phyloP scores from a whole-genome alignment of 2,888 invertebrate species.

The Brachyopa scutellaris region DNA sequence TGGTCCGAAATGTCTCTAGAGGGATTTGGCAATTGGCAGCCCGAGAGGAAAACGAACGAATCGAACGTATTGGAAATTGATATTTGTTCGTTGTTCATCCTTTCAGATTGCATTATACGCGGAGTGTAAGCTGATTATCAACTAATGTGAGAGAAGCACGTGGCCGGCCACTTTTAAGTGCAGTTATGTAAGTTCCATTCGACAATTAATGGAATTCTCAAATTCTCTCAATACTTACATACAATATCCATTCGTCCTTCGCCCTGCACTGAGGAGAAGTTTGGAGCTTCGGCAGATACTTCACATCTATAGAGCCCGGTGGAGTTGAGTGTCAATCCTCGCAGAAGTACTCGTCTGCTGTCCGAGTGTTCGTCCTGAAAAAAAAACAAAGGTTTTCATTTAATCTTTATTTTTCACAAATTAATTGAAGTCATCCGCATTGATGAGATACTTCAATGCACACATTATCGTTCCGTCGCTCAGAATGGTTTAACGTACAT shows the following conservation, averaged over 20 bases:
- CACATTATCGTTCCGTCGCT: neutral
- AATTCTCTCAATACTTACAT: constrained; percentile 84
- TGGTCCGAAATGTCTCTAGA: constrained; percentile 29
- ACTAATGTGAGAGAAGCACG: constrained; percentile 10
- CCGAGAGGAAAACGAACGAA: constrained; percentile 21
- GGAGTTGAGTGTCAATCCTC: constrained; percentile 87
- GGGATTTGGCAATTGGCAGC: constrained; percentile 29
- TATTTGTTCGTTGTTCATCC: constrained; percentile 38
- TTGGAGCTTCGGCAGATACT: constrained; percentile 90
- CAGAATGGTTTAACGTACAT: too few species aligned
- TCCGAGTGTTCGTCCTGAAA: constrained; percentile 87
- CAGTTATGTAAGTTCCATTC: constrained; percentile 20
- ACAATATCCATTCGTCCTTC: constrained; percentile 91
- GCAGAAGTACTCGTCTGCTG: constrained; percentile 86
- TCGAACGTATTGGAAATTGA: constrained; percentile 39
- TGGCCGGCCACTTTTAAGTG: neutral
- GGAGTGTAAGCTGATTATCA: constrained; percentile 58
- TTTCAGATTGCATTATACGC: constrained; percentile 23
- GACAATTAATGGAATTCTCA: constrained; percentile 60
- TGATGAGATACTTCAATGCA: constrained; percentile 1
- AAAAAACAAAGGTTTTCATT: constrained; percentile 20
- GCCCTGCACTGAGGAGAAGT: constrained; percentile 88
- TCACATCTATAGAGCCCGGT: constrained; percentile 89
- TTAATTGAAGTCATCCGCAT: constrained; percentile 45
- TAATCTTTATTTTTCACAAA: constrained; percentile 26